phyloP scores from a whole-genome alignment of 1,140 invertebrate species.

The Medauroidea extradentata region DNA sequence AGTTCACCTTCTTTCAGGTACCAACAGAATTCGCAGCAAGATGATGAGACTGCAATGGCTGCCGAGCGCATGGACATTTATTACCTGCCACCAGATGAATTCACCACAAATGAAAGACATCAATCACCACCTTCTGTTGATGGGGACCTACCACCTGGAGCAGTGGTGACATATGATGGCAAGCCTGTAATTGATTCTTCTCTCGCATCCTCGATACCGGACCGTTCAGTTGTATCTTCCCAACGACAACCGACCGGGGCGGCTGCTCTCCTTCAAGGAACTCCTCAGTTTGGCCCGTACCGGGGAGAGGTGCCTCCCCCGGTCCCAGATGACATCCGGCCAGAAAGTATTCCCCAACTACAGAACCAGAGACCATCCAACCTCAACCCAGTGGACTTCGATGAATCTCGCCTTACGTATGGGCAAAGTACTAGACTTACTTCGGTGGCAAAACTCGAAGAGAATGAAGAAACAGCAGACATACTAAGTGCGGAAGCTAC shows the following conservation, averaged over 20 bases:
- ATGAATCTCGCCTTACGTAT: constrained; percentile 11
- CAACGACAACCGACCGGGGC: constrained; percentile 42
- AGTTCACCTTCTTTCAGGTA: constrained; percentile 14
- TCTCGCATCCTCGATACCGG: constrained; percentile 52
- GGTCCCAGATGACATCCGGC: constrained; percentile 38
- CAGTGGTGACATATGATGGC: constrained; percentile 64
- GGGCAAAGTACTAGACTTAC: constrained; percentile 24
- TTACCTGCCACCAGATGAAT: constrained; percentile 58
- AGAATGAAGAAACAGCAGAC: background rate
- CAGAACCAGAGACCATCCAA: background rate
- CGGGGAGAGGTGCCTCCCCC: constrained; percentile 62
- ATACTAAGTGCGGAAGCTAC: background rate
- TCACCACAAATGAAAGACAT: constrained; percentile 36
- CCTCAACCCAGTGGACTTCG: background rate
- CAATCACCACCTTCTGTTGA: constrained; percentile 37
- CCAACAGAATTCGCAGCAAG: constrained; percentile 35
- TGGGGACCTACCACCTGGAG: constrained; percentile 3
- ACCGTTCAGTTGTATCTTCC: constrained; percentile 25
- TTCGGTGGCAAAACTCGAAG: constrained; percentile 14
- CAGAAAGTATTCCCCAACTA: constrained; percentile 34
- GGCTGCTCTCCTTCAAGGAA: constrained; percentile 53
- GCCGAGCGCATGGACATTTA: constrained; percentile 62
- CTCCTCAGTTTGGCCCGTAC: constrained; percentile 65
- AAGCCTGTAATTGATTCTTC: constrained; percentile 60
- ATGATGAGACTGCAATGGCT: constrained; percentile 58